phyloP scores from a whole-genome alignment of 2,888 invertebrate species.

The Oscheius myriophilus region DNA sequence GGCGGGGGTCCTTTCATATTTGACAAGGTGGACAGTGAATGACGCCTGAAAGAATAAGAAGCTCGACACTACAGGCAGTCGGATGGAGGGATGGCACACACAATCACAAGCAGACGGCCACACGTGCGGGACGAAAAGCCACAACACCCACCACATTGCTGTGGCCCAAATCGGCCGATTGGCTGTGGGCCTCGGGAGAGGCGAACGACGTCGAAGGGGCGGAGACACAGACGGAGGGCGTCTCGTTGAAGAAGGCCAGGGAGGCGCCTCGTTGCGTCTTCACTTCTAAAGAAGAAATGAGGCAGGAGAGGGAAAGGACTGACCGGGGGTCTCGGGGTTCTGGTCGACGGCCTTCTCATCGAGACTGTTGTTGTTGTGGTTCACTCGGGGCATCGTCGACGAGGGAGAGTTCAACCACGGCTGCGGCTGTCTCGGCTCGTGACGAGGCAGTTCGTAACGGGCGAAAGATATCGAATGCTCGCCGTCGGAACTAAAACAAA shows the following conservation, averaged over 20 bases:
- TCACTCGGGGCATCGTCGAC: constrained; percentile 45
- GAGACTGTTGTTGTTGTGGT: constrained; percentile 5
- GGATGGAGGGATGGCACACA: background rate
- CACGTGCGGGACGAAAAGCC: background rate
- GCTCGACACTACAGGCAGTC: constrained; percentile 10
- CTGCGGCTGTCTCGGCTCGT: constrained; percentile 50
- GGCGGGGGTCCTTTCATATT: constrained; percentile 25
- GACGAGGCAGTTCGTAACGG: constrained; percentile 49
- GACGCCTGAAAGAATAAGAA: constrained; percentile 26
- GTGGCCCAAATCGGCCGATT: no score
- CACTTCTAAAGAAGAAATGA: background rate
- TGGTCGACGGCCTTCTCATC: background rate
- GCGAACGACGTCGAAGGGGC: constrained; percentile 12
- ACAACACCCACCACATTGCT: constrained; percentile 2
- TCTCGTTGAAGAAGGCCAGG: constrained; percentile 13
- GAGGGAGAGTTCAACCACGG: constrained; percentile 46
- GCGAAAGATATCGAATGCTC: constrained; percentile 33
- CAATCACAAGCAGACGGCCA: constrained; percentile 1
- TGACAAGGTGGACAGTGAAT: constrained; percentile 31
- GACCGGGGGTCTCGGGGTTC: background rate
- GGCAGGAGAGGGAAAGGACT: background rate
- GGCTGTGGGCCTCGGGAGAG: constrained; percentile 1
- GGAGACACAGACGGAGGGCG: constrained; percentile 7
- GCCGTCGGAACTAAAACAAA: constrained; percentile 26
- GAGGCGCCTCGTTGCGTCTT: constrained; percentile 8